A percentile compares a stretch with the other conserved stretches of the same genome.
phyloP scores from a whole-genome alignment of 2,888 invertebrate genomes.

The Zelleria hepariella region DNA sequence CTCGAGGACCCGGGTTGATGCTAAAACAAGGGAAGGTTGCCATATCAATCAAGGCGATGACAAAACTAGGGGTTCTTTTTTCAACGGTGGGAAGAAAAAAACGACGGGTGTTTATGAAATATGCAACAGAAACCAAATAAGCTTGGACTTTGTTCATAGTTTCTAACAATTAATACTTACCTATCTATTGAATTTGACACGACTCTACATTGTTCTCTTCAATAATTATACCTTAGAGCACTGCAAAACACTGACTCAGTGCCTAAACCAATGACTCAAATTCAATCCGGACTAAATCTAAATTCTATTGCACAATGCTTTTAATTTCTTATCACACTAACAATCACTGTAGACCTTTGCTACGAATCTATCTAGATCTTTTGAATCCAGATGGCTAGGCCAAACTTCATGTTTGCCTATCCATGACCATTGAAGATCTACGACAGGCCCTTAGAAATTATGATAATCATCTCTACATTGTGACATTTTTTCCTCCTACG shows the following conservation, averaged over 20 bases:
- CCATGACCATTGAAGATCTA: too few relatives aligned
- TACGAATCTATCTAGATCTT: too few relatives aligned
- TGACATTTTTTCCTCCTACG: too few relatives aligned
- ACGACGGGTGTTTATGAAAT: slow-evolving; percentile 57
- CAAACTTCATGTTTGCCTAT: too few relatives aligned
- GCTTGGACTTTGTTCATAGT: neutral
- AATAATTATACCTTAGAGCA: neutral
- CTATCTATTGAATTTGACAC: neutral
- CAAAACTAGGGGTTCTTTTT: slow-evolving; percentile 59
- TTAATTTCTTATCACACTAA: neutral
- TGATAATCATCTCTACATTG: too few relatives aligned
- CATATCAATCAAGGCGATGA: slow-evolving; percentile 70
- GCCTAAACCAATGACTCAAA: neutral
- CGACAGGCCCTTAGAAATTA: too few relatives aligned
- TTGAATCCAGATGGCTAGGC: too few relatives aligned
- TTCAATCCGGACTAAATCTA: neutral
- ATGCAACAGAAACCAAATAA: slow-evolving; percentile 24
- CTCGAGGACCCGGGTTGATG: slow-evolving; percentile 56
- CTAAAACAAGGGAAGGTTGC: slow-evolving; percentile 70
- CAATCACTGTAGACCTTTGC: neutral
- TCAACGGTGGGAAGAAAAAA: slow-evolving; percentile 55
- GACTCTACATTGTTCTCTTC: neutral
- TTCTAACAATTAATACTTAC: neutral
- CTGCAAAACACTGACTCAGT: neutral
- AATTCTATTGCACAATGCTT: neutral